Evolutionary conservation across 2,113 vertebrate genomes (phyloP).

Genomic region (Centropus unirufus): DNA sequence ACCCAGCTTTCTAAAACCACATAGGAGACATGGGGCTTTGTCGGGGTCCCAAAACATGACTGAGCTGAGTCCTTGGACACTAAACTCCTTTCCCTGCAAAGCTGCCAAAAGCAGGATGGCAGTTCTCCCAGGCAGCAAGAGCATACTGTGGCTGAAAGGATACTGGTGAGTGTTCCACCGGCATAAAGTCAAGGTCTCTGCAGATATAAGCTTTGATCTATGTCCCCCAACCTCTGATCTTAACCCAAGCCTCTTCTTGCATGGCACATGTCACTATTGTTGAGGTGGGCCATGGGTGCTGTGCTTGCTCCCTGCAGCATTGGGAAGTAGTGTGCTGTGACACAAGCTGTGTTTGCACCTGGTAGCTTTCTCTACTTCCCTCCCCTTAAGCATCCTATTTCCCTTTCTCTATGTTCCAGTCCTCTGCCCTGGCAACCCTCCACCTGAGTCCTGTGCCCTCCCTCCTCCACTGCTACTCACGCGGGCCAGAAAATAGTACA

Average conservation of each 20-base stretch:
- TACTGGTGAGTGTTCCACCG: not conserved
- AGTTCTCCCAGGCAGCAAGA: not conserved
- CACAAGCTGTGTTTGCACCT: not conserved
- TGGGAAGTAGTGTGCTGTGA: not conserved
- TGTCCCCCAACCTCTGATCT: not conserved
- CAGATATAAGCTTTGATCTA: not conserved
- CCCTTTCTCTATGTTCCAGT: not conserved
- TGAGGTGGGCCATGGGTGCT: not conserved
- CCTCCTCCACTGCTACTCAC: constrained; percentile 74
- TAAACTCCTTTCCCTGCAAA: not conserved
- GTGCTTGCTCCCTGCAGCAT: not conserved
- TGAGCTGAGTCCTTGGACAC: not conserved
- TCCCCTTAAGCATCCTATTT: not conserved
- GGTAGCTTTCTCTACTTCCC: not conserved
- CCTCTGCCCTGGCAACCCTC: not conserved
- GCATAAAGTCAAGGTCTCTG: not conserved
- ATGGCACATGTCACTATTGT: accelerated
- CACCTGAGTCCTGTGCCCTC: not conserved
- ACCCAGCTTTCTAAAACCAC: not conserved
- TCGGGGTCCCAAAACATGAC: accelerated
- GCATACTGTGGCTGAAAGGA: not conserved
- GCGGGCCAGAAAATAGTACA: constrained; percentile 88
- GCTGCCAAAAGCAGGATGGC: not conserved
- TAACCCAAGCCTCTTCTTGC: not conserved
- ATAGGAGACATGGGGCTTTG: not conserved